Evolutionary conservation across 2,888 invertebrate species (phyloP), one percentile per base, ranked within the genome.

Genomic region (Zaprionus obscuricornis): DNA sequence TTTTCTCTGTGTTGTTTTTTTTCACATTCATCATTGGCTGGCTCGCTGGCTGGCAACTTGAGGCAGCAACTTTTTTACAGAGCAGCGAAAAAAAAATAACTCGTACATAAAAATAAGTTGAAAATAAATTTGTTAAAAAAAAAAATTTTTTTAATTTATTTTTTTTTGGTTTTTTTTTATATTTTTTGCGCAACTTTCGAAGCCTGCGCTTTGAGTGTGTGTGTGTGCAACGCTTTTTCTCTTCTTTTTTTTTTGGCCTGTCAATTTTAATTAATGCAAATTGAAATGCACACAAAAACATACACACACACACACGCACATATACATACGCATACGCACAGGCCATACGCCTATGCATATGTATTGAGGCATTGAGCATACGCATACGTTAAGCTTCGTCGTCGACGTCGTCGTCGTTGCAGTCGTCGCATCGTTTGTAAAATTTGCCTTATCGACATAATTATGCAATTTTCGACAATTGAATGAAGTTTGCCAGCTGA

Each of bases 401-500:
- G n/a, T n/a, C n/a, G n/a, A n/a, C n/a, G n/a, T n/a, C n/a, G n/a
- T n/a, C n/a, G n/a, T n/a, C n/a, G n/a, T n/a, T n/a, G n/a, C n/a
- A n/a, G n/a, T n/a, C n/a, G n/a, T n/a, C 34, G 50, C 60, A 60
- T 46, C 60, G 51, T 49, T n/a, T 51, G 59, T 43, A 54, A 36
- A 73, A 79, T 71, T 69, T 73, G 74, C 64, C 50, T 63, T 73
- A 84, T 81, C 82, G 70, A 59, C 67, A 76, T 78, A 84, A 84
- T 78, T 77, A 84, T 70, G 60, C 70, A 81, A 77, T 67, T 60
- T 33, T 55, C 27, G 47, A 62, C 64, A 76, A 73, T 76, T 66
- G 66, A 69, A 84, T 81, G 45, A 62, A 81, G 69, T 62, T 62
- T 58, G 18, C 51, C 43, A 56, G 66, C 57, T 37, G 40, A 59